Percentiles rank a stretch among this genome's conserved stretches.
These are phyloP conservation scores for Erethizon dorsatum DNA, from an alignment of 2,797 vertebrate genomes.

Conservation along the genomic window DNA sequence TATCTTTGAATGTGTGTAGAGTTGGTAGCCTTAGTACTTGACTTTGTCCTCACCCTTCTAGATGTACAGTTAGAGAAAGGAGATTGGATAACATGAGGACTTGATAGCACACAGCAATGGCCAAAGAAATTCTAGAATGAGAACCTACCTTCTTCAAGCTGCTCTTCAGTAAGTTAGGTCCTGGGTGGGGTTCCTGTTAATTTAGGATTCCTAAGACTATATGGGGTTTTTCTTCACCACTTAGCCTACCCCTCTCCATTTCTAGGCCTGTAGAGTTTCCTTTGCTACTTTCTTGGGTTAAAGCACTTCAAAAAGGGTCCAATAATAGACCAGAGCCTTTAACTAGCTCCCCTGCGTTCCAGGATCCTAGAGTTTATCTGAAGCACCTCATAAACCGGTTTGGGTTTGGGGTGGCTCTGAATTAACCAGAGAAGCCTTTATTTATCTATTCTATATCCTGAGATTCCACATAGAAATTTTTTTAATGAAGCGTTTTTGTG, in stretches of 20 bases:
- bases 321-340: background rate
- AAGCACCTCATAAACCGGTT: background rate
- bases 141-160: background rate
- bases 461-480: background rate
- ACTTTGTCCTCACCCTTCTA: background rate
- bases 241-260: background rate
- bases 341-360: background rate
- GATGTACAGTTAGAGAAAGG: background rate
- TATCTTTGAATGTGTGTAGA: background rate
- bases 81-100: background rate
- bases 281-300: background rate
- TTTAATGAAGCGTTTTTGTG: constrained; percentile 7
- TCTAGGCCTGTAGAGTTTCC: background rate
- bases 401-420: background rate
- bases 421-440: background rate
- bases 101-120: background rate
- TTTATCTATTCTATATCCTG: background rate
- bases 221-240: background rate
- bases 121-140: background rate
- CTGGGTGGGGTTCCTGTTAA: background rate
- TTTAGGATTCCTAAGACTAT: background rate
- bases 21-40: background rate
- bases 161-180: background rate
- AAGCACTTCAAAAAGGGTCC: constrained; percentile 27
- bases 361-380: background rate